Conservation (phyloP, 1,140 invertebrate species). For the Meloidogyne exigua region DNA sequence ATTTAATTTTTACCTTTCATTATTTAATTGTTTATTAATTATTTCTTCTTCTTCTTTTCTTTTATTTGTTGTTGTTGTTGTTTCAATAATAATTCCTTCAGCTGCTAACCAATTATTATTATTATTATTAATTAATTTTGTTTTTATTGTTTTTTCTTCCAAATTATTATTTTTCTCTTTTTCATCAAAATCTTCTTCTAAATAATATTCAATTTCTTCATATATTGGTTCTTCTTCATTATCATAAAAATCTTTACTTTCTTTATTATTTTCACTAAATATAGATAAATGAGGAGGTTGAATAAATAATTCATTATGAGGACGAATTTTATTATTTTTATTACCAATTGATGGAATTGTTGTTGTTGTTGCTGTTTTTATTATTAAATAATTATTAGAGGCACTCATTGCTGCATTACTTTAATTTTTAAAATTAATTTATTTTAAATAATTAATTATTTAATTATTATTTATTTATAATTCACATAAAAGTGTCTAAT, state of each 20-base stretch:
- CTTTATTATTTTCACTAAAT: neutral
- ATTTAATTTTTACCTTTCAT: neutral
- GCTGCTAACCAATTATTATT: neutral
- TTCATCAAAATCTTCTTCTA: neutral
- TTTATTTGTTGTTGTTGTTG: neutral
- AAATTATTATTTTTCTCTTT: neutral
- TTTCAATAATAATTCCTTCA: neutral
- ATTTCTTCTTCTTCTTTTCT: neutral
- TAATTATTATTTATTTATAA: too few relatives aligned
- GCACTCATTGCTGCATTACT: too few relatives aligned
- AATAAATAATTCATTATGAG: too few relatives aligned
- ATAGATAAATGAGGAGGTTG: neutral
- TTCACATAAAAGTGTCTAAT: too few relatives aligned
- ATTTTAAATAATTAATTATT: too few relatives aligned
- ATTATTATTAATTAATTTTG: neutral
- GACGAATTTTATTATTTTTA: neutral
- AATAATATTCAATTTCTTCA: neutral
- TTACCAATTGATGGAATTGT: neutral
- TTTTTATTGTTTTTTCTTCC: neutral
- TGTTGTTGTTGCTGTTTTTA: neutral
- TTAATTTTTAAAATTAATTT: too few relatives aligned
- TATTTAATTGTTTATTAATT: neutral
- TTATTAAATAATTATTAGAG: too few relatives aligned
- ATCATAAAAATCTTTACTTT: neutral
- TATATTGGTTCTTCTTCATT: neutral